Evolutionary conservation across 2,888 invertebrate genomes (phyloP), one percentile per base, ranked within the genome.

Genomic region (Athalia circularis): DNA sequence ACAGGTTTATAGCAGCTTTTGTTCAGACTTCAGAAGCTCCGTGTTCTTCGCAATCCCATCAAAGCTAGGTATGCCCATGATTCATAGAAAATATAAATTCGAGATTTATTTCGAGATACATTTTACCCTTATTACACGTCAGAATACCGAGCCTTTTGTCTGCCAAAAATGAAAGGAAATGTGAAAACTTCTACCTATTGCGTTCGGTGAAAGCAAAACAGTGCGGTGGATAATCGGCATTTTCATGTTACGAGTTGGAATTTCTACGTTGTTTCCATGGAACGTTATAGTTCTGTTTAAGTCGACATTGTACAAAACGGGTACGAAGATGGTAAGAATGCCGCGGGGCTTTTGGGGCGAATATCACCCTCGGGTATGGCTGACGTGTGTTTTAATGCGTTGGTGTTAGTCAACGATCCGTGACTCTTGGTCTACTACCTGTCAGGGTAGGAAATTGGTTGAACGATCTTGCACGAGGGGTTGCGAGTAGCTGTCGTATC

Each of bases 301-400:
- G 29, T 29, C 29, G 29, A 29, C 29, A 29, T 29, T 2, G 29
- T 29, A 29, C 1, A 54, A 54, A 4, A 54, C 54, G 54, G 54
- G 7, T 54, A 54, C 54, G 54, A 54, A n/a, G 54, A 54, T 54
- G 6, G 54, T 54, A n/a, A 54, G n/a, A 54, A 29, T 29, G 29
- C 29, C 29, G 48, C 65, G 29, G 29, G 29, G 47, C 47, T 11
- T 59, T 13, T n/a, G 48, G n/a, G 8, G 8, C 4, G n/a, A 65
- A 65, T 15, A 65, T 65, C 65, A 48, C 48, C 48, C 65, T 48
- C 48, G 65, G 48, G 65, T 65, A 48, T 47, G 65, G 65, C 65
- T 65, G 47, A 43, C 15, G 68, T 52, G 29, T 68, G 68, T 68
- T 68, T 68, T 68, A 68, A 68, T 52, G 68, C 68, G 52, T 68